Conservation (phyloP, 2,888 invertebrate genomes). For the Dolichomitus sp. region DNA sequence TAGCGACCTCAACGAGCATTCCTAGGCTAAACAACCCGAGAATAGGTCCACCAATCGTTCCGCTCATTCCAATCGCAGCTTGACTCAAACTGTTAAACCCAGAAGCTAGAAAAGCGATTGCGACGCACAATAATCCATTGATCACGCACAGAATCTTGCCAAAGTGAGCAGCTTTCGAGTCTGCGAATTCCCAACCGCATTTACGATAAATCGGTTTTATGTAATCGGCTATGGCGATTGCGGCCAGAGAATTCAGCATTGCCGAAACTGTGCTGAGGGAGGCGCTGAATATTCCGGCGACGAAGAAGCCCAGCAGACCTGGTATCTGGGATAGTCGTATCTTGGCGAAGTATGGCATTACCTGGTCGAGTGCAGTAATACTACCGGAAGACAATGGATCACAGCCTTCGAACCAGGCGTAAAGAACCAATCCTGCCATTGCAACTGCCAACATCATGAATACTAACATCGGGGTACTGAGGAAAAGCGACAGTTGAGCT, state of each 20-base stretch:
- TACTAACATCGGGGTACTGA: constrained; percentile 92
- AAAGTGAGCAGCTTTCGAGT: constrained; percentile 91
- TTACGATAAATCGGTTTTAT: constrained; percentile 87
- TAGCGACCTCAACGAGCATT: constrained; percentile 95
- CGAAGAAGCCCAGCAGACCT: constrained; percentile 83
- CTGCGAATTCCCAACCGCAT: constrained; percentile 90
- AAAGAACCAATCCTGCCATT: constrained; percentile 92
- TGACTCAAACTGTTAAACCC: constrained; percentile 80
- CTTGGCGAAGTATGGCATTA: constrained; percentile 93
- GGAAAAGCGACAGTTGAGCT: constrained; percentile 91
- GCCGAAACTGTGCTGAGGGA: constrained; percentile 97
- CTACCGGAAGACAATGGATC: constrained; percentile 91
- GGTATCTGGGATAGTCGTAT: constrained; percentile 87
- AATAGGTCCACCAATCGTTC: constrained; percentile 95
- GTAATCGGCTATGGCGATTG: constrained; percentile 96
- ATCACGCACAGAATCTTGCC: constrained; percentile 82
- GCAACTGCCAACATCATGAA: constrained; percentile 90
- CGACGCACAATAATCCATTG: constrained; percentile 76
- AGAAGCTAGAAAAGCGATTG: constrained; percentile 77
- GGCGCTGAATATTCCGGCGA: constrained; percentile 94
- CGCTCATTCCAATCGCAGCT: constrained; percentile 93
- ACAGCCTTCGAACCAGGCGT: constrained; percentile 93
- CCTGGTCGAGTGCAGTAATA: constrained; percentile 90
- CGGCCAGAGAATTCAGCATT: constrained; percentile 95
- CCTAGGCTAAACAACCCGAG: constrained; percentile 95